These are phyloP conservation scores for Eupithecia dodoneata DNA, from an alignment of 2,888 invertebrate genomes.

Conservation along the genomic window DNA sequence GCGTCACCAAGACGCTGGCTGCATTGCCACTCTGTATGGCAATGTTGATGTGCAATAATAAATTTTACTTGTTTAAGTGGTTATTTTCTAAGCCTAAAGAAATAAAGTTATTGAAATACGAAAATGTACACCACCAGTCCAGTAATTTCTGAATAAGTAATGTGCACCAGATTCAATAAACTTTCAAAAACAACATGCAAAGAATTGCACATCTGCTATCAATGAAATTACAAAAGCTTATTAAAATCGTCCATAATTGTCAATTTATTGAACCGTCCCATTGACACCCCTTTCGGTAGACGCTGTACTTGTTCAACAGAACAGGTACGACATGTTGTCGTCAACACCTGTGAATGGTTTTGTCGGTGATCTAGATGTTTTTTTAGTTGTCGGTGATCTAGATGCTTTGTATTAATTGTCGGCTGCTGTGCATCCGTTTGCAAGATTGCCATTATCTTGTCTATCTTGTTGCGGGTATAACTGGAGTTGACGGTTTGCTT, in stretches of 20 bases:
- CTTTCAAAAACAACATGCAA: background rate
- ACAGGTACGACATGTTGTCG: slow-evolving; percentile 44
- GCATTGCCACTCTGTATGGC: too few relatives aligned
- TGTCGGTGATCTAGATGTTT: slow-evolving; percentile 64
- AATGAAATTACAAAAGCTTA: slow-evolving; percentile 6
- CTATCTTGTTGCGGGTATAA: slow-evolving; percentile 46
- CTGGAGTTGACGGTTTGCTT: slow-evolving; percentile 21
- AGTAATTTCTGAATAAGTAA: background rate
- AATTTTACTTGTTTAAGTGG: too few relatives aligned
- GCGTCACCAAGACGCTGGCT: too few relatives aligned
- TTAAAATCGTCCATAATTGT: background rate
- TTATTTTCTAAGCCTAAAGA: too few relatives aligned
- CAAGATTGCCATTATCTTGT: slow-evolving; percentile 69
- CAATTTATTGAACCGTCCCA: slow-evolving; percentile 6
- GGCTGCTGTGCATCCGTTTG: slow-evolving; percentile 72
- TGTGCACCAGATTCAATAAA: background rate
- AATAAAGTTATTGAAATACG: too few relatives aligned
- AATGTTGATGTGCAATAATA: too few relatives aligned
- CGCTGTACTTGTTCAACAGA: slow-evolving; percentile 13
- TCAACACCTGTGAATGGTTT: slow-evolving; percentile 57
- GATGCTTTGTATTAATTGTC: slow-evolving; percentile 73
- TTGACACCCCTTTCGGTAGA: slow-evolving; percentile 12
- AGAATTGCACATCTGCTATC: slow-evolving; percentile 2
- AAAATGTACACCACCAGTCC: too few relatives aligned
- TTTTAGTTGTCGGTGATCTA: slow-evolving; percentile 59